These are phyloP conservation scores for Mythimna lalbum DNA, from an alignment of 2,888 invertebrate genomes.

Conservation along the genomic window DNA sequence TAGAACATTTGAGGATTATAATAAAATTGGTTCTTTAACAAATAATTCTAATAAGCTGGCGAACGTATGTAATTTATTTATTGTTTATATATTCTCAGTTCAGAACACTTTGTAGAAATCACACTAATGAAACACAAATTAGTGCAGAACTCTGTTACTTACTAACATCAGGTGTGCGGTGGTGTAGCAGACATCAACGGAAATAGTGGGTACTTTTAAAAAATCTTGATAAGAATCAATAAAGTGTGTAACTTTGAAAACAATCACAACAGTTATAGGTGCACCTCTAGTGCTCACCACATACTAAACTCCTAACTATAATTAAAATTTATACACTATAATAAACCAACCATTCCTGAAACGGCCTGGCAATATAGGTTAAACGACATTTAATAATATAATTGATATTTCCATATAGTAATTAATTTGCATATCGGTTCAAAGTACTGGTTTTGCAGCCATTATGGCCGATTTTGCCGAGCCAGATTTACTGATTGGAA, in stretches of 20 bases:
- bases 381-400: slow-evolving; percentile 60
- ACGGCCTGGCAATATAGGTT: slow-evolving; percentile 48
- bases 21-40: background rate
- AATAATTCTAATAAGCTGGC: background rate
- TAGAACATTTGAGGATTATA: background rate
- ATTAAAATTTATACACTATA: slow-evolving; percentile 30
- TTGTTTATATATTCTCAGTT: too few species aligned
- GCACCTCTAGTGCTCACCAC: background rate
- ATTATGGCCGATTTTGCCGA: slow-evolving; percentile 43
- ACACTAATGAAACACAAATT: too few species aligned
- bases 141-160: too few species aligned
- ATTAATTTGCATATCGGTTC: slow-evolving; percentile 59
- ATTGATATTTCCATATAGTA: slow-evolving; percentile 57
- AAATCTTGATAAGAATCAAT: too few species aligned
- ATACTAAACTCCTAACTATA: slow-evolving; percentile 25
- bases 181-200: too few species aligned
- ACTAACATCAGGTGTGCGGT: too few species aligned
- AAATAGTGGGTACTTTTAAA: too few species aligned
- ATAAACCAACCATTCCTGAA: slow-evolving; percentile 40
- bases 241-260: too few species aligned
- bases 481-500: slow-evolving; percentile 43
- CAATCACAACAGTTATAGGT: background rate
- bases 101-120: too few species aligned
- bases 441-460: slow-evolving; percentile 49
- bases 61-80: too few species aligned